Conservation (phyloP, 2,113 vertebrate species). For the Epinephelus moara region DNA sequence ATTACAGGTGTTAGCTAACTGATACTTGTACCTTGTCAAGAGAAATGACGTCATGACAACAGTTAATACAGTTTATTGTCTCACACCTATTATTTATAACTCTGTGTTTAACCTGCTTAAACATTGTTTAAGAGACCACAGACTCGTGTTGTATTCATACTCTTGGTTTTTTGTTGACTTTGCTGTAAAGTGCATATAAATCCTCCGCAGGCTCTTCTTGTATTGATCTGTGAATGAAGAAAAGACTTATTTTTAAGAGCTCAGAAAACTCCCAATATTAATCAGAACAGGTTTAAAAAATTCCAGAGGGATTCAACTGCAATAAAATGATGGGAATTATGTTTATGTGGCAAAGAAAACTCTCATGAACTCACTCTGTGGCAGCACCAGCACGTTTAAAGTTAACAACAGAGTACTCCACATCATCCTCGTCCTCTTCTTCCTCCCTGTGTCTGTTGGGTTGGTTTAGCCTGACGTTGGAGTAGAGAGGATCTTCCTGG, state of each 20-base stretch:
- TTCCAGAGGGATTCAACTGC: neutral
- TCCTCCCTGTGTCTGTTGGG: neutral
- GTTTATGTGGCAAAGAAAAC: neutral
- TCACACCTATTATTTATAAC: neutral
- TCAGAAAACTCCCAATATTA: neutral
- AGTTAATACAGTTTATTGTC: neutral
- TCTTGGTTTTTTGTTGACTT: neutral
- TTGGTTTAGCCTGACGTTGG: constrained; percentile 6
- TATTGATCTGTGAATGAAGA: constrained; percentile 10
- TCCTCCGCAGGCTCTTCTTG: neutral
- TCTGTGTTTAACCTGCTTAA: neutral
- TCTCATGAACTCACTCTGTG: neutral
- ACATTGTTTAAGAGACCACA: neutral
- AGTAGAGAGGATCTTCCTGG: constrained; percentile 31
- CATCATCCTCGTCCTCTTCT: neutral
- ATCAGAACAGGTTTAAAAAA: neutral
- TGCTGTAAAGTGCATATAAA: constrained; percentile 16
- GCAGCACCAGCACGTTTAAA: neutral
- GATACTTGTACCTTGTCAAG: no score
- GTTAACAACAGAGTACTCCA: constrained; percentile 1
- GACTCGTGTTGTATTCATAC: neutral
- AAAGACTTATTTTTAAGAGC: neutral
- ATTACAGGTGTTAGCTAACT: no score
- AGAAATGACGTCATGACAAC: neutral
- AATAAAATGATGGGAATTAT: neutral